A percentile compares a stretch with the other conserved stretches of the same genome.
phyloP scores from a whole-genome alignment of 2,888 invertebrate species.

The Chrysolina americana region DNA sequence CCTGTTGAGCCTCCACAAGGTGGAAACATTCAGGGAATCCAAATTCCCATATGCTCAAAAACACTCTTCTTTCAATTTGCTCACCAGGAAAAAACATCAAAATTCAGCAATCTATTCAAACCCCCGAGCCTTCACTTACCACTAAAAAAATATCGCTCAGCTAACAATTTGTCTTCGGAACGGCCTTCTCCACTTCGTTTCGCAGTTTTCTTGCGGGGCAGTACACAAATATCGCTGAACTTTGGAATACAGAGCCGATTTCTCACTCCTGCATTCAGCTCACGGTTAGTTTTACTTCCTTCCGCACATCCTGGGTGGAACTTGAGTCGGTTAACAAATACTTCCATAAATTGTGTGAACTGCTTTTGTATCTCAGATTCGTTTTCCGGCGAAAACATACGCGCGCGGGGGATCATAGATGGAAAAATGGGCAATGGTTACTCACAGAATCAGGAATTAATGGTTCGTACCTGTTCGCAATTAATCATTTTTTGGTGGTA shows the following conservation, averaged over 20 bases:
- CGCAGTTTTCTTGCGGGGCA: conserved; percentile 18
- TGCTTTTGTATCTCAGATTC: not conserved
- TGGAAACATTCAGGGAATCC: not conserved
- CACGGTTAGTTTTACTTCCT: conserved; percentile 46
- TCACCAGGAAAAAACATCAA: not conserved
- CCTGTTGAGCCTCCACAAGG: too few species aligned
- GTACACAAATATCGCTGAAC: conserved; percentile 38
- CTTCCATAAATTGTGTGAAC: conserved; percentile 22
- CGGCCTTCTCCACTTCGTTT: conserved; percentile 16
- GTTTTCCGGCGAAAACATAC: not conserved
- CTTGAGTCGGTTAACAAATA: conserved; percentile 44
- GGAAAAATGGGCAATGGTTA: not conserved
- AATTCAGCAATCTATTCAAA: conserved; percentile 5
- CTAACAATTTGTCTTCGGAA: conserved; percentile 26
- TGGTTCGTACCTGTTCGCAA: too few species aligned
- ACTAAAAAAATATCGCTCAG: conserved; percentile 3
- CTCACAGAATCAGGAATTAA: not conserved
- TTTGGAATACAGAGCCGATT: conserved; percentile 37
- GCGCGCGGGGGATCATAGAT: not conserved
- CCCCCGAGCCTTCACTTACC: not conserved
- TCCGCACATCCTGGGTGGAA: conserved; percentile 41
- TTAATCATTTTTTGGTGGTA: too few species aligned
- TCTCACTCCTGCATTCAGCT: conserved; percentile 41
- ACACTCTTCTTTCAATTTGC: not conserved
- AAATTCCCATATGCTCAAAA: not conserved